Evolutionary conservation across 2,113 vertebrate genomes (phyloP).

Genomic region (Ameiurus melas): DNA sequence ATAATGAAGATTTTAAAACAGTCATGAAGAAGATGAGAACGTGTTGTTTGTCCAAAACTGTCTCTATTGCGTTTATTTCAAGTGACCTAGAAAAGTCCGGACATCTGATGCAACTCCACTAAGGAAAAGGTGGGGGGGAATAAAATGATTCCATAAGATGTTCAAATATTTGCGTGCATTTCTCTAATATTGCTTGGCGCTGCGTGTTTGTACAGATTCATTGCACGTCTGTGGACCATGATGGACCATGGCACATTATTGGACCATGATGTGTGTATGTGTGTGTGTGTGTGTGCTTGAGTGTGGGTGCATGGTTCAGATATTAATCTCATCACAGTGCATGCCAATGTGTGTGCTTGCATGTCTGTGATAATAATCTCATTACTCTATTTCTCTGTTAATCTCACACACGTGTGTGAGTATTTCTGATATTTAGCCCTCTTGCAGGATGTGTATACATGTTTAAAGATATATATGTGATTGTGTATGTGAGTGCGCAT

Average conservation of each 20-base stretch:
- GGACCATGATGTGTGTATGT: background rate
- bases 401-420: background rate
- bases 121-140: background rate
- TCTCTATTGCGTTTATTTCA: background rate
- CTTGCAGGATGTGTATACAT: background rate
- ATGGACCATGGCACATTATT: too few species aligned
- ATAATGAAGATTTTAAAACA: background rate
- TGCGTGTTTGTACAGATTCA: background rate
- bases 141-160: background rate
- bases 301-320: background rate
- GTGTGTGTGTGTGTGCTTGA: background rate
- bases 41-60: background rate
- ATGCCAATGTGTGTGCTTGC: background rate
- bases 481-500: background rate
- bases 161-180: background rate
- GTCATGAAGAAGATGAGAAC: background rate
- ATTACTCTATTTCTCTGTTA: conserved; percentile 1
- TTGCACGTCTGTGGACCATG: background rate
- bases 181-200: background rate
- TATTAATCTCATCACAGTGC: conserved; percentile 8
- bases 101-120: background rate
- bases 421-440: background rate
- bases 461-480: background rate
- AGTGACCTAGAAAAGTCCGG: background rate
- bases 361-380: conserved; percentile 7